Percentiles rank a stretch among this genome's conserved stretches.
phyloP scores from a whole-genome alignment of 2,888 invertebrate species.

The Agonum fuliginosum region DNA sequence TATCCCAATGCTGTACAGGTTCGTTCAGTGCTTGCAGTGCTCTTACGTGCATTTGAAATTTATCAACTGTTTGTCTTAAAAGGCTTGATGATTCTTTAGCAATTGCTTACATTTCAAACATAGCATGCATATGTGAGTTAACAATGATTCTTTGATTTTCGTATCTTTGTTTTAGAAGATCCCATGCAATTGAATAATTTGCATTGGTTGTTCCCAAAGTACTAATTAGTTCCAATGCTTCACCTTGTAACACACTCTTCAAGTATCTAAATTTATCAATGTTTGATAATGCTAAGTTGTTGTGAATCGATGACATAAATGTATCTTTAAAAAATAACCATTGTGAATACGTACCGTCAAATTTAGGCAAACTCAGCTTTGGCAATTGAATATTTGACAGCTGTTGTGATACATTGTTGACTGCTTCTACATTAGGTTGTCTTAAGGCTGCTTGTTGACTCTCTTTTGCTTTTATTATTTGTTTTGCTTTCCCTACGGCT shows the following conservation, averaged over 20 bases:
- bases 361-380: background rate
- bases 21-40: constrained; percentile 1
- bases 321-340: background rate
- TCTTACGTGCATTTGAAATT: background rate
- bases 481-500: no score
- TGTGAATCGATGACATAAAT: background rate
- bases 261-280: constrained; percentile 6
- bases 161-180: background rate
- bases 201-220: background rate
- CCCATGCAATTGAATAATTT: background rate
- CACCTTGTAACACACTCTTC: background rate
- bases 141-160: no score
- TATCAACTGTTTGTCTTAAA: background rate
- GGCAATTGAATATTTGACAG: no score
- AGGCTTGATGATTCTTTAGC: background rate
- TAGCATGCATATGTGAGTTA: background rate
- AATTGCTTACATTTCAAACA: background rate
- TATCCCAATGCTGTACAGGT: constrained; percentile 14
- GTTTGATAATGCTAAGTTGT: background rate
- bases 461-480: no score
- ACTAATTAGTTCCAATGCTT: background rate
- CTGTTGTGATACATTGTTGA: background rate
- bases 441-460: no score
- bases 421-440: no score
- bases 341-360: background rate